Base-by-base conservation (phyloP, 2,797 vertebrate species). In the Acridotheres tristis region DNA sequence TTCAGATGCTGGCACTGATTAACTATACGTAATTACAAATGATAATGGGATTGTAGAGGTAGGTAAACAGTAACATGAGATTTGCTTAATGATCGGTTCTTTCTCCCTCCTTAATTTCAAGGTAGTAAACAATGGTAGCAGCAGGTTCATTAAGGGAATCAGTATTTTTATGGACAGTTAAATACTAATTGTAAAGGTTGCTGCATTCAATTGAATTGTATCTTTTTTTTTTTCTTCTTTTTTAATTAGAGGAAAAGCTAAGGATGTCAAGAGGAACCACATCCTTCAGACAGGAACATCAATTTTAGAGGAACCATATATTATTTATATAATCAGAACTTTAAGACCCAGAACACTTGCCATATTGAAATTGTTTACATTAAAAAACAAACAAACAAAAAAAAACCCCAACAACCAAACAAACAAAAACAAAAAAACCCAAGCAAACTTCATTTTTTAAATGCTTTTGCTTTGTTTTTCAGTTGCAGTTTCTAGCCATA, bases 141-240 rank as follows among this genome's bases (percentile, higher is more conserved):
- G 73, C 50, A 88, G 79, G 59, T 92, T 97, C 87, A 84, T 94
- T 96, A 92, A 88, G 76, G 34, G 40, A 95, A 90, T 86, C 66
- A 36, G 32, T 88, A 50, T n/a, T 86, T 92, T 96, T 92, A 91
- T 90, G 59, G 88, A 72, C 55, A 86, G 76, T 89, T 93, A 96
- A 92, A 81, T 88, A 48, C 82, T 76, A 89, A 78, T 91, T 89
- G 66, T 72, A 93, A 83, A 82, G 79, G 69, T 54, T 63, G 66
- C 50, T 89, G 66, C 65, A 66, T 78, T 89, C 36, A 38, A 92
- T 72, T 57, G 50, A 75, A 91, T 77, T 68, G 27, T 48, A 42
- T 48, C 18, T 40, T 47, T 77, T 51, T 51, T 51, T 76, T 71
- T 63, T 62, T 8, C 16, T 57, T 42, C 20, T 80, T 87, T 84